These are phyloP conservation scores for Kradibia gibbosae DNA, from an alignment of 1,140 invertebrate species.

Conservation along the genomic window DNA sequence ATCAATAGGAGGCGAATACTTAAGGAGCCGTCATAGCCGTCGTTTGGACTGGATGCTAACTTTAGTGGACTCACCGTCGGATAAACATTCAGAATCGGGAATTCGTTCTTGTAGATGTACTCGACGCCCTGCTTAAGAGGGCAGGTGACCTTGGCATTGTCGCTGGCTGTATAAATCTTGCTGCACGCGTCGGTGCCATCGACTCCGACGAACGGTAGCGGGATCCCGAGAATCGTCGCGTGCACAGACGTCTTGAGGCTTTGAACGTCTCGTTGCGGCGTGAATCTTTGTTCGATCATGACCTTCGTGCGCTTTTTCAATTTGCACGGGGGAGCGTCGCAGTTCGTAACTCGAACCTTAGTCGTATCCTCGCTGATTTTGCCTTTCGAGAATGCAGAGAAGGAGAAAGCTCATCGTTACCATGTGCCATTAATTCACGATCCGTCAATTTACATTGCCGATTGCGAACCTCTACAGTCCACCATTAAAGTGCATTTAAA, in stretches of 20 bases:
- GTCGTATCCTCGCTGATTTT: conserved; percentile 52
- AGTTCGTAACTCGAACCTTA: conserved; percentile 74
- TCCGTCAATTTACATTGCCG: background rate
- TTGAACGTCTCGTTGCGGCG: conserved; percentile 72
- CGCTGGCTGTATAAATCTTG: conserved; percentile 73
- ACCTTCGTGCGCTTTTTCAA: conserved; percentile 76
- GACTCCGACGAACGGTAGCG: conserved; percentile 82
- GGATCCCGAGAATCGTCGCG: conserved; percentile 76
- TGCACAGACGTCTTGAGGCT: conserved; percentile 74
- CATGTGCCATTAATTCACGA: background rate
- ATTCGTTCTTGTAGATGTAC: conserved; percentile 81
- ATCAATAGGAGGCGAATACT: no score
- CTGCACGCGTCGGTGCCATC: conserved; percentile 80
- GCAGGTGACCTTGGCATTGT: conserved; percentile 76
- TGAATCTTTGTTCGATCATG: conserved; percentile 74
- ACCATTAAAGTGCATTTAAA: no score
- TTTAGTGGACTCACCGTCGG: conserved; percentile 73
- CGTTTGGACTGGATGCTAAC: no score
- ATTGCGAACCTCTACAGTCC: no score
- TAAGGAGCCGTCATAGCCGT: no score
- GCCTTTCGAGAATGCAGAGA: conserved; percentile 32
- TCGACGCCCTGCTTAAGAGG: conserved; percentile 77
- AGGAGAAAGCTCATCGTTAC: background rate
- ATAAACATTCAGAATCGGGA: conserved; percentile 79
- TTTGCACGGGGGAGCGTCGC: conserved; percentile 77